Conservation (phyloP, 2,113 vertebrate species). For the Gobio gobio region DNA sequence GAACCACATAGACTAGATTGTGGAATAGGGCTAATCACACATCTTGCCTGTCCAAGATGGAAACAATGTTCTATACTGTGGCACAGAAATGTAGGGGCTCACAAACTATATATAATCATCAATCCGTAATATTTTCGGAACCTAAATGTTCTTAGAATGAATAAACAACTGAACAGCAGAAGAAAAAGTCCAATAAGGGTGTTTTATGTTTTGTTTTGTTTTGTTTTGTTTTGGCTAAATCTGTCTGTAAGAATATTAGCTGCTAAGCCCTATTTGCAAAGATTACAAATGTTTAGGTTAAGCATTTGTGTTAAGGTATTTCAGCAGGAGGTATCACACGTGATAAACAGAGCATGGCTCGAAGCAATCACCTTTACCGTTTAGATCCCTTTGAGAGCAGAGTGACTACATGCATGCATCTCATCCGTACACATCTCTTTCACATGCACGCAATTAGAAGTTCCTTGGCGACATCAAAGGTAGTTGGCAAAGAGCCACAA, state of each 20-base stretch:
- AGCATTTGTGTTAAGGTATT: not conserved
- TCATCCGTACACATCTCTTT: not conserved
- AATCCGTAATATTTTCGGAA: no score
- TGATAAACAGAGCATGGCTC: conserved; percentile 31
- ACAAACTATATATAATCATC: no score
- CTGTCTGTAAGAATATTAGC: not conserved
- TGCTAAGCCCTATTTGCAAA: not conserved
- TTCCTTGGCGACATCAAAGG: not conserved
- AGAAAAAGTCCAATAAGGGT: not conserved
- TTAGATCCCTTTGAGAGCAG: not conserved
- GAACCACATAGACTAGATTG: no score
- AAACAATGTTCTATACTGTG: no score
- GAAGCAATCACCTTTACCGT: not conserved
- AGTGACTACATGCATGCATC: not conserved
- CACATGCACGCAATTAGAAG: not conserved
- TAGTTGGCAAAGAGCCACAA: not conserved
- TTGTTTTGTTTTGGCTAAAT: not conserved
- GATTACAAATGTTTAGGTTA: not conserved
- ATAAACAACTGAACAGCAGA: no score
- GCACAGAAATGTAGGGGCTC: no score
- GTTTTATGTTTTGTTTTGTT: no score
- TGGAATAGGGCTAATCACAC: no score
- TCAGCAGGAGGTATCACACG: not conserved
- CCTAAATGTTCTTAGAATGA: no score
- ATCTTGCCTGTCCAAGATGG: no score